phyloP scores from a whole-genome alignment of 2,888 invertebrate genomes.

The Apamea crenata region DNA sequence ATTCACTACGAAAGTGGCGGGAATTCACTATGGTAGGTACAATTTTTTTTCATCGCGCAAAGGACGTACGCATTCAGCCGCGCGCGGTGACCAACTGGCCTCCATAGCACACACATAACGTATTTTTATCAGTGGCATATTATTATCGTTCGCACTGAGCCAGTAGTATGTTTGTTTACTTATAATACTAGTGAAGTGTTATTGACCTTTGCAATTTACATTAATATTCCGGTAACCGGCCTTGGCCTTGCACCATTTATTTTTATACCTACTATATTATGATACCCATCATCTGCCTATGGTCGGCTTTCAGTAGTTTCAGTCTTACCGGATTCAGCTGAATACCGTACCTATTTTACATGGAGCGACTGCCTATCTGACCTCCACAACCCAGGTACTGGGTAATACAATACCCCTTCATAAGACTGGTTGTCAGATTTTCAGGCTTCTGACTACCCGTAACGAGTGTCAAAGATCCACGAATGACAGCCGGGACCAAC shows the following conservation, averaged over 20 bases:
- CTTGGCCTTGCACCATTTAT: neutral
- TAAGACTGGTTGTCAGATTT: no score
- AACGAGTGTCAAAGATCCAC: no score
- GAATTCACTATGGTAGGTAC: neutral
- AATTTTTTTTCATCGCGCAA: neutral
- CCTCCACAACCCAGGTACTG: no score
- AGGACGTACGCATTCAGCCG: conserved; percentile 5
- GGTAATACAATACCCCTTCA: no score
- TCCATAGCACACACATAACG: neutral
- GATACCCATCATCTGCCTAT: neutral
- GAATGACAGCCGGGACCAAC: no score
- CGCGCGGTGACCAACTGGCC: conserved; percentile 23
- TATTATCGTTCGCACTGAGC: conserved; percentile 21
- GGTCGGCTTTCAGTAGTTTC: no score
- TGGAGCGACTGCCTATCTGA: no score
- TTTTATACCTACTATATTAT: neutral
- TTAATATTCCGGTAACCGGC: conserved; percentile 2
- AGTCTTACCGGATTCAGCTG: no score
- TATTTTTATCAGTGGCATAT: conserved; percentile 39
- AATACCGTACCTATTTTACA: no score
- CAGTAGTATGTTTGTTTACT: conserved; percentile 32
- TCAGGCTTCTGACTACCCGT: no score
- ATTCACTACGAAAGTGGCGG: conserved; percentile 29
- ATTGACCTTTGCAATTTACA: conserved; percentile 28
- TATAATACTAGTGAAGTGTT: conserved; percentile 29